Evolutionary conservation across 2,888 invertebrate species (phyloP), one percentile per base, ranked within the genome.

Genomic region (Atethmia centrago): DNA sequence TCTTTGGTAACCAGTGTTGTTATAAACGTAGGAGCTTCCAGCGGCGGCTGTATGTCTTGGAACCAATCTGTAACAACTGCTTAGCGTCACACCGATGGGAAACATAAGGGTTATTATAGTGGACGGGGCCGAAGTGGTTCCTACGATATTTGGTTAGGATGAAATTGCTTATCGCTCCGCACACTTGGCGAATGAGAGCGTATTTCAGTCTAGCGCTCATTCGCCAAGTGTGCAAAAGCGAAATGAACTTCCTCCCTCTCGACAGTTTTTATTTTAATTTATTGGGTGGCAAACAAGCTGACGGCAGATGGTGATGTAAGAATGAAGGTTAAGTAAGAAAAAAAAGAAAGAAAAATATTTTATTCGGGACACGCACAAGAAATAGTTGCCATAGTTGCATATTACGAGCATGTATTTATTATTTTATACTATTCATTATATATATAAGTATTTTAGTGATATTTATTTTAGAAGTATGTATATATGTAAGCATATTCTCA

Each of bases 21-120:
- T 68, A 74, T 74, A 82, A 80, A 77, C 66, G 51, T 67, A 77
- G 76, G 71, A 83, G 83, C 74, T 86, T 74, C 74, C 75, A 82
- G 79, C 82, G 82, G 82, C 85, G 63, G 77, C 74, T 83, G 82
- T 85, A 77, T 77, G 72, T 69, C 80, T 76, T 82, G 90, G 88
- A 91, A 90, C 91, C 51, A 91, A 91, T 91, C 86, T 82, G 77
- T 90, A 90, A 91, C 86, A 77, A 89, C 87, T 84, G 78, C 84
- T 83, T 77, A 74, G 77, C 71, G 64, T 74, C 73, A 71, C 63
- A 73, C 56, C n/a, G 9, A 36, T 40, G n/a, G 65, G 12, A 80
- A 81, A 83, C 66, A 84, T 62, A 80, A 42, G 63, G 12, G n/a
- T 25, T 28, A 0, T 4, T 72, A 74, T 67, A 47, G 5, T 31